These are phyloP conservation scores for Chaitophorus viminalis DNA, from an alignment of 2,888 invertebrate genomes.

Conservation along the genomic window DNA sequence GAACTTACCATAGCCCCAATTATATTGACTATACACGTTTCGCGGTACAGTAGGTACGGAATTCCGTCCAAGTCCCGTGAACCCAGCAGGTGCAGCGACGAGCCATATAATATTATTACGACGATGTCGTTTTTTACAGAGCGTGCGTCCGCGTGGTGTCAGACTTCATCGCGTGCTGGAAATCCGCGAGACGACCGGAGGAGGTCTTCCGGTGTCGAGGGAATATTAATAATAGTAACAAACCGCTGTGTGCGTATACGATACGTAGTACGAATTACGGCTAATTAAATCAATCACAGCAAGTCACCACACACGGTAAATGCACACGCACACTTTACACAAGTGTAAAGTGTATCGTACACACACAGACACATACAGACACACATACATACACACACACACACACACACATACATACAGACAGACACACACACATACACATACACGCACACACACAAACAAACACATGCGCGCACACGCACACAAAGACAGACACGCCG, in stretches of 20 bases:
- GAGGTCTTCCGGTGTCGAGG: not conserved
- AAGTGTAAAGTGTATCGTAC: no score
- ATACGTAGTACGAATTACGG: constrained; percentile 28
- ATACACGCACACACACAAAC: not conserved
- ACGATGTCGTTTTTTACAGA: no score
- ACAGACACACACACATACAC: not conserved
- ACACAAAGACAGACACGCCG: not conserved
- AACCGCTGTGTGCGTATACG: not conserved
- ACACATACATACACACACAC: not conserved
- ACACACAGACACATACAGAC: not conserved
- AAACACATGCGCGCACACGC: not conserved
- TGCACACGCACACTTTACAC: no score
- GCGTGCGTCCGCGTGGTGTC: not conserved
- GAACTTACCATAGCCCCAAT: no score
- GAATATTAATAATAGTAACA: not conserved
- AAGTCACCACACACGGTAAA: not conserved
- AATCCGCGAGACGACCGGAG: not conserved
- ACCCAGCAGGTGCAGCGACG: no score
- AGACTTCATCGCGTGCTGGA: not conserved
- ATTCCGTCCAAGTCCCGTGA: no score
- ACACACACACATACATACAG: not conserved
- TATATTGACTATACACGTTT: no score
- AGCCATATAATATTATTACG: no score
- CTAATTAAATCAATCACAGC: constrained; percentile 47
- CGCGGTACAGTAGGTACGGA: no score